Percentiles rank a stretch among this genome's conserved stretches.
Conservation (phyloP, 2,888 invertebrate species). For the Oligia strigilis region DNA sequence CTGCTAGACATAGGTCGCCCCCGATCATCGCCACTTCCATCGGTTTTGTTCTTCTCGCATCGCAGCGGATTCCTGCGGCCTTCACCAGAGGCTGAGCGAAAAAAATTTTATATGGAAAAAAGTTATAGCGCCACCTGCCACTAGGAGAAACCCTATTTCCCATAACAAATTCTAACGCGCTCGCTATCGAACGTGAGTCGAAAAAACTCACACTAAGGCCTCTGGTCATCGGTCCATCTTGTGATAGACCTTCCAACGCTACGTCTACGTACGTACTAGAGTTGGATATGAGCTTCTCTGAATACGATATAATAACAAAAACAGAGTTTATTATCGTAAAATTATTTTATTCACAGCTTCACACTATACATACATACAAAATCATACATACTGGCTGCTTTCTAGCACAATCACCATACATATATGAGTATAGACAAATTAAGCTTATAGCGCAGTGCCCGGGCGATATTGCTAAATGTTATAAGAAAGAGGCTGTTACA, state of each 20-base stretch:
- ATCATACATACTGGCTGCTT: background rate
- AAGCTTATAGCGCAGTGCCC: background rate
- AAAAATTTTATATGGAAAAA: too few relatives aligned
- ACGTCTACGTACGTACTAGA: background rate
- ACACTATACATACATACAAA: constrained; percentile 3
- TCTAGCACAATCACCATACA: background rate
- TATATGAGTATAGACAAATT: background rate
- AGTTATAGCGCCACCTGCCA: too few relatives aligned
- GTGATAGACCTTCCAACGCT: background rate
- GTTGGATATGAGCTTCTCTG: background rate
- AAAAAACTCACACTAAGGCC: too few relatives aligned
- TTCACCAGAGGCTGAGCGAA: background rate
- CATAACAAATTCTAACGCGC: too few relatives aligned
- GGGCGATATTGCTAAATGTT: background rate
- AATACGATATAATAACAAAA: constrained; percentile 18
- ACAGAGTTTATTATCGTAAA: background rate
- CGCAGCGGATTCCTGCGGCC: too few relatives aligned
- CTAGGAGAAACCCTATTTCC: too few relatives aligned
- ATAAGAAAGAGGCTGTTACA: background rate
- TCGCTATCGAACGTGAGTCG: too few relatives aligned
- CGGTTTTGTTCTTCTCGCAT: too few relatives aligned
- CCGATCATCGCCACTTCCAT: too few relatives aligned
- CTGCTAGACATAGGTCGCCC: too few relatives aligned
- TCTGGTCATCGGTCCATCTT: background rate
- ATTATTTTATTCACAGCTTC: constrained; percentile 31